Evolutionary conservation across 1,140 invertebrate genomes (phyloP), one percentile per base, ranked within the genome.

Genomic region (Euglossa dilemma): DNA sequence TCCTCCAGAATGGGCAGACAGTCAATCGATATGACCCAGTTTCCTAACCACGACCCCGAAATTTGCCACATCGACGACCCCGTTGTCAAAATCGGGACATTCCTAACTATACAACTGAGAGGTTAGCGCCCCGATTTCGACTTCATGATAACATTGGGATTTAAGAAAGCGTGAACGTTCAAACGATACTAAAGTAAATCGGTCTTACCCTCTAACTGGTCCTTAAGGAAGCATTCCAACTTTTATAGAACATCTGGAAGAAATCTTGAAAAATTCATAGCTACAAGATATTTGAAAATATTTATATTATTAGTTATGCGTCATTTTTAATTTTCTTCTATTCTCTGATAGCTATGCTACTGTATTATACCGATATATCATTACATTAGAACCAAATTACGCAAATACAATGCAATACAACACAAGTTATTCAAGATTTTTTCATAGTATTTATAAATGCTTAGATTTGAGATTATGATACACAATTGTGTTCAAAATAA

Each of bases 21-120:
- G 54, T 54, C 86, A 83, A 87, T 90, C 88, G 84, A 91, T 90
- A 76, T 72, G 88, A 86, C 83, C 85, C 47, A 89, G 84, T 91
- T 89, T 75, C 61, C 47, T 73, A 50, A 18, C 54, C 63, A 64
- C 87, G 82, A 85, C 83, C 81, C 80, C 76, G 75, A 90, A 89
- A 88, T 87, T 85, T 72, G 54, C 75, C 80, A 70, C 83, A 84
- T 77, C 78, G 71, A 43, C 80, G 87, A 88, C 87, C 77, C 61
- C 57, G 74, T 87, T 88, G 75, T 76, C 63, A 59, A 80, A 86
- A 87, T 81, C 75, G 74, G 72, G 64, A 36, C 70, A 69, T 75
- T 57, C 45, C 59, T 63, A 64, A 63, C 50, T 50, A 11, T 28
- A 50, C 45, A 45, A 25, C 70, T 52, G 61, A 54, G 52, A 79